Evolutionary conservation across 2,888 invertebrate species (phyloP).

Genomic region (Ellobium chinense): DNA sequence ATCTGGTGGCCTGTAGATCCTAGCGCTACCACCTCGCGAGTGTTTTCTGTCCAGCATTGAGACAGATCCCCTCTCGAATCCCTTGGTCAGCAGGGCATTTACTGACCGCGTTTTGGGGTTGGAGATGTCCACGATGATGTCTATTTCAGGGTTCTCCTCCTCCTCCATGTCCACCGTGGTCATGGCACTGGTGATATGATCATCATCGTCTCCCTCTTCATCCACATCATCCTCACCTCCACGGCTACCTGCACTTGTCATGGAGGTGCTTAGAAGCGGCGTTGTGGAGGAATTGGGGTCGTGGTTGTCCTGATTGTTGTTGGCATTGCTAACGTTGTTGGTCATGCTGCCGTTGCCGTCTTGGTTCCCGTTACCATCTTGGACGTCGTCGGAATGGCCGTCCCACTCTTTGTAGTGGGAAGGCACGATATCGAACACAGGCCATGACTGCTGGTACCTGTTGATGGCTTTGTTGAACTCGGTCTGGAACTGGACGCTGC

Average conservation of each 20-base stretch:
- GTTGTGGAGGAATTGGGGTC: not conserved
- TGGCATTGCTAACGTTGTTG: not conserved
- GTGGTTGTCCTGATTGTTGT: not conserved
- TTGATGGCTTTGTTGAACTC: slow-evolving; percentile 53
- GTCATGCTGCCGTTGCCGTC: slow-evolving; percentile 1
- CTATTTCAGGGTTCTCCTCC: not conserved
- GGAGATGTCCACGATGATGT: slow-evolving; percentile 33
- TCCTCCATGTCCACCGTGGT: not conserved
- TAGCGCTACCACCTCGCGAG: not conserved
- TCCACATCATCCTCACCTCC: no score
- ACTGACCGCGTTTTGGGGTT: not conserved
- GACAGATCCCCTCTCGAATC: slow-evolving; percentile 34
- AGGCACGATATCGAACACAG: slow-evolving; percentile 48
- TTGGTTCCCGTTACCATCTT: not conserved
- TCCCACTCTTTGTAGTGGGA: slow-evolving; percentile 30
- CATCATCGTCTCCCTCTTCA: no score
- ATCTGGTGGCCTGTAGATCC: slow-evolving; percentile 17
- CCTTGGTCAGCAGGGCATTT: not conserved
- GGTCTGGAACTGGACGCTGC: slow-evolving; percentile 59
- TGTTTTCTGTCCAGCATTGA: slow-evolving; percentile 31
- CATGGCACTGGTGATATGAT: no score
- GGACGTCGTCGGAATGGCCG: not conserved
- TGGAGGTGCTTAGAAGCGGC: not conserved
- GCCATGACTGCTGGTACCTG: slow-evolving; percentile 49
- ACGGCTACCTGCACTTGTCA: no score